Evolutionary conservation across 1,140 invertebrate genomes (phyloP), one percentile per base, ranked within the genome.

Genomic region (Drosophila saltans): DNA sequence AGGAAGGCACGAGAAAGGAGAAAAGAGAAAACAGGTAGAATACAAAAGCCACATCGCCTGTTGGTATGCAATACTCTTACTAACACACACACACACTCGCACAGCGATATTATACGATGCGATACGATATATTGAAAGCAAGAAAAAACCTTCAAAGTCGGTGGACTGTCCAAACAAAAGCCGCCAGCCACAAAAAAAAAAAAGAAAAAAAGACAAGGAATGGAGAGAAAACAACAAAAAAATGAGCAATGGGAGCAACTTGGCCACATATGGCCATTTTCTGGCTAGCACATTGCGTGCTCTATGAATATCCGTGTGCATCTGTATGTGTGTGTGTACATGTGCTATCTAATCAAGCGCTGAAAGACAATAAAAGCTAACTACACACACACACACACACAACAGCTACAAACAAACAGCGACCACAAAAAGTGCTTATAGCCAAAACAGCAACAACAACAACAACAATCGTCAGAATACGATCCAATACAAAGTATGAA

Each of bases 211-310:
- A 24, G 41, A 57, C 66, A 77, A 62, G 48, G 48, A 40, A 26
- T 11, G 16, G 8, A 65, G 28, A 52, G 28, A 9, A 26, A 16
- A 16, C 16, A 16, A 16, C 16, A 16, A 11, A 26, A 40, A 55
- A 52, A 39, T 48, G 56, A 56, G 60, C 79, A 72, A 76, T 77
- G 72, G 68, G 64, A 69, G 60, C 83, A 81, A 88, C 84, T 88
- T 88, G 84, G 83, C 84, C 84, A 89, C 84, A 88, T 84, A 88
- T 88, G 84, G 84, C 84, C 85, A 88, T 88, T 88, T 88, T 88
- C 84, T 78, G 80, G 66, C 66, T 33, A 62, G 16, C 16, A 52
- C 62, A 59, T 72, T 78, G 82, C 82, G 72, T 86, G 82, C 75
- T 56, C 58, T 56, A 59, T 72, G 59, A 57, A 33, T 63, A 61